Percentiles rank a stretch among this genome's conserved stretches.
These are phyloP conservation scores for Bibio marci DNA, from an alignment of 2,888 invertebrate genomes.

Conservation along the genomic window DNA sequence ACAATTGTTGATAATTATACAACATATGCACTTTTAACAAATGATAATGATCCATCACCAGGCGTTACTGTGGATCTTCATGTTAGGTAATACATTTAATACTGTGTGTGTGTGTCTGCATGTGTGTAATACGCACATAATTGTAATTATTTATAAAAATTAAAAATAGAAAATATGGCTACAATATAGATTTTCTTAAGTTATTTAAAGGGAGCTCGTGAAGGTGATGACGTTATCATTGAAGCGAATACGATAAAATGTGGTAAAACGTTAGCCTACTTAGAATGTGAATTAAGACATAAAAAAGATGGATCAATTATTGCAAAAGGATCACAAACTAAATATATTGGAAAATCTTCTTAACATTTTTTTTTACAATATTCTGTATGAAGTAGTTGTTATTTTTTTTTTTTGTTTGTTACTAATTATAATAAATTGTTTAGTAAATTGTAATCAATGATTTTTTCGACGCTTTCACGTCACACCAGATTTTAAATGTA, in stretches of 20 bases:
- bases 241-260: constrained; percentile 59
- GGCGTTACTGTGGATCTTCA: constrained; percentile 74
- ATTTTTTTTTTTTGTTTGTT: too few species aligned
- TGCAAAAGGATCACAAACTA: constrained; percentile 73
- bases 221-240: constrained; percentile 63
- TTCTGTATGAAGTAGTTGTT: too few species aligned
- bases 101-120: too few species aligned
- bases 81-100: constrained; percentile 63
- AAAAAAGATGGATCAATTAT: constrained; percentile 55
- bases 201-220: constrained; percentile 55
- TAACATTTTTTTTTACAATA: too few species aligned
- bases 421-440: too few species aligned
- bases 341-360: constrained; percentile 34
- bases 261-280: constrained; percentile 66
- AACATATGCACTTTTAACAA: constrained; percentile 58
- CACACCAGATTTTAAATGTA: too few species aligned
- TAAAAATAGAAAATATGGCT: too few species aligned
- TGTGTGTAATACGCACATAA: too few species aligned
- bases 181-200: too few species aligned
- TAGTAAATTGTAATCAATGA: too few species aligned
- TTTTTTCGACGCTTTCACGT: too few species aligned
- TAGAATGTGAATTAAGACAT: constrained; percentile 60
- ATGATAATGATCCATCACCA: constrained; percentile 37
- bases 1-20: constrained; percentile 57
- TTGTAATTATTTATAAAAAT: too few species aligned